Evolutionary conservation across 2,888 invertebrate species (phyloP).

Genomic region (Spicauda simplicius): DNA sequence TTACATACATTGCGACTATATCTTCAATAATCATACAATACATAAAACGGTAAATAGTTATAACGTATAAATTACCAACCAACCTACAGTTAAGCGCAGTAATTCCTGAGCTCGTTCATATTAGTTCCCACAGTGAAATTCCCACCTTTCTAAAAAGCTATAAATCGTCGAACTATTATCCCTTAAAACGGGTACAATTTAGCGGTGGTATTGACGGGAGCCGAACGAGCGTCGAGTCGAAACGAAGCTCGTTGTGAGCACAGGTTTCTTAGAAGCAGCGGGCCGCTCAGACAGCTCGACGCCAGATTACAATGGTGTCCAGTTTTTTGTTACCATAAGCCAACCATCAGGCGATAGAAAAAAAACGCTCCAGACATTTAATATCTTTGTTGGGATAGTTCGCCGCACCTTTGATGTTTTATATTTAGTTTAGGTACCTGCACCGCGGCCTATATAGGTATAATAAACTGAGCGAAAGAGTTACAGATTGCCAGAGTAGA

Average conservation of each 20-base stretch:
- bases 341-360: conserved; percentile 65
- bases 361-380: conserved; percentile 69
- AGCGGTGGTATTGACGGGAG: background rate
- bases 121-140: background rate
- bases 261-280: conserved; percentile 70
- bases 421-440: conserved; percentile 61
- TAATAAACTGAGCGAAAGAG: conserved; percentile 61
- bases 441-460: conserved; percentile 52
- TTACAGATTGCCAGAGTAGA: conserved; percentile 44
- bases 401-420: conserved; percentile 69
- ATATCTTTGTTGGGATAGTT: conserved; percentile 60
- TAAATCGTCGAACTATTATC: conserved; percentile 3
- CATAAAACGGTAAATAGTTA: no score
- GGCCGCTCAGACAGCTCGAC: conserved; percentile 78
- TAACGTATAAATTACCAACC: no score
- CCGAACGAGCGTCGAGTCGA: background rate
- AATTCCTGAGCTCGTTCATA: background rate
- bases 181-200: background rate
- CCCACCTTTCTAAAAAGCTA: conserved; percentile 1
- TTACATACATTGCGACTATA: no score
- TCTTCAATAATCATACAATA: no score
- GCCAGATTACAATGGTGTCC: conserved; percentile 74
- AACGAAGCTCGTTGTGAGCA: conserved; percentile 11
- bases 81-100: background rate
- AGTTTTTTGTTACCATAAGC: conserved; percentile 72